Evolutionary conservation across 1,140 invertebrate genomes (phyloP), one percentile per base, ranked within the genome.

Genomic region (Bombus sibiricus): DNA sequence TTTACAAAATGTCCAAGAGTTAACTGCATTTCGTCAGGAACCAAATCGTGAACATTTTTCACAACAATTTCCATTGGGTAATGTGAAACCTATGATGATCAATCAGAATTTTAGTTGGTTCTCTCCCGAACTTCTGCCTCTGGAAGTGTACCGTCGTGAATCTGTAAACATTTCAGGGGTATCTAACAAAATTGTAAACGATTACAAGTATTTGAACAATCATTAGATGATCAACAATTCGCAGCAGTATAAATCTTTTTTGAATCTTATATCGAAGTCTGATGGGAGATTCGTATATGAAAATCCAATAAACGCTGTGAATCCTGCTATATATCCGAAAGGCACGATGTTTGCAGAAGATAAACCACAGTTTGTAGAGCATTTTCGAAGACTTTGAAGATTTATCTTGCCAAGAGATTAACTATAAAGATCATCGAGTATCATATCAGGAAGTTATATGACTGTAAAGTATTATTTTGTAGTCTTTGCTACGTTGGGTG

Each of bases 401-500:
- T 62, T 39, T n/a, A 39, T 62, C 47, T 22, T 62, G 15, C 28
- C 5, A 22, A 25, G 18, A 32, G 25, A 43, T 41, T 32, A 64
- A 64, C 25, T 39, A 12, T 10, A 13, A 71, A 15, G 5, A 41
- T n/a, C 12, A 28, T 18, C 12, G 28, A 15, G 5, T 41, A 34
- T 12, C 5, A 32, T 4, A 43, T n/a, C 2, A n/a, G 6, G 12
- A 22, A 13, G 37, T 39, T 12, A 39, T 15, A 13, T 6, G 4
- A 41, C 15, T n/a, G 5, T 13, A 15, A 10, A 28, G 15, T 79
- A 28, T 53, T 72, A 34, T 64, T 32, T 34, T 59, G 3, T 41
- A 82, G 53, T 73, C 53, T 62, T 32, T 22, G 43, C 13, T 84
- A 79, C 83, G 57, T 71, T 80, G 39, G 18, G 32, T 59, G 28